These are phyloP conservation scores for Eupelmus urozonus DNA, from an alignment of 2,888 invertebrate species.

Conservation along the genomic window DNA sequence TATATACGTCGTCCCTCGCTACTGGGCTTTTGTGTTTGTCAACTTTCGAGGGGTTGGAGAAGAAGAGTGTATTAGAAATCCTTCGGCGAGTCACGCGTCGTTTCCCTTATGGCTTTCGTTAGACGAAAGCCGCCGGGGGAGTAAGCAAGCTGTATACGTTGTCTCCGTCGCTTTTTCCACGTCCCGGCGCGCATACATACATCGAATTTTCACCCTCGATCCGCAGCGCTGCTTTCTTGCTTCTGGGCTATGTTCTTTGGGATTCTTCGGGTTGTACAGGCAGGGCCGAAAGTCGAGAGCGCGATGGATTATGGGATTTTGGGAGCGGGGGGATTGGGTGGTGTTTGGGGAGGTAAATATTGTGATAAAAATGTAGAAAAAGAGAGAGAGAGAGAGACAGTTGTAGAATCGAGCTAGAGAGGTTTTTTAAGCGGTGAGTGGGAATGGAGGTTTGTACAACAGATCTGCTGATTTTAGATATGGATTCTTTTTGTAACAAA, in stretches of 20 bases:
- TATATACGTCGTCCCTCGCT: neutral
- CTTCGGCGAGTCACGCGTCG: conserved; percentile 34
- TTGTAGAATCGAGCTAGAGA: too few relatives aligned
- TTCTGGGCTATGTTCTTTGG: neutral
- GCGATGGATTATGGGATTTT: too few relatives aligned
- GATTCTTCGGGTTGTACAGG: neutral
- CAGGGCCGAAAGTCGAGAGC: neutral
- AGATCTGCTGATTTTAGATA: too few relatives aligned
- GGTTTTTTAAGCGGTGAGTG: too few relatives aligned
- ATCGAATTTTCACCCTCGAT: conserved; percentile 37
- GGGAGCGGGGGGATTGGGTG: too few relatives aligned
- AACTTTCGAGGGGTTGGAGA: conserved; percentile 15
- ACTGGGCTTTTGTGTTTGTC: conserved; percentile 30
- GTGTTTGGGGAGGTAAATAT: too few relatives aligned
- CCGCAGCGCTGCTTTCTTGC: conserved; percentile 10
- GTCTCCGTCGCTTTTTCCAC: conserved; percentile 22
- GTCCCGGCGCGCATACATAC: conserved; percentile 26
- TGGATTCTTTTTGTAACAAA: too few relatives aligned
- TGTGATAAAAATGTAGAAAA: too few relatives aligned
- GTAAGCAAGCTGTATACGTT: too few relatives aligned
- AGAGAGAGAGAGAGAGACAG: too few relatives aligned
- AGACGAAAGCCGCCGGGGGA: neutral
- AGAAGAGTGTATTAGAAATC: conserved; percentile 46
- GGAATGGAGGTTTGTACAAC: too few relatives aligned
- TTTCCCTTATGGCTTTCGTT: conserved; percentile 47